These are phyloP conservation scores for Parazoanthus swiftii DNA, from an alignment of 92 coral and sea anemone species.

Conservation along the genomic window DNA sequence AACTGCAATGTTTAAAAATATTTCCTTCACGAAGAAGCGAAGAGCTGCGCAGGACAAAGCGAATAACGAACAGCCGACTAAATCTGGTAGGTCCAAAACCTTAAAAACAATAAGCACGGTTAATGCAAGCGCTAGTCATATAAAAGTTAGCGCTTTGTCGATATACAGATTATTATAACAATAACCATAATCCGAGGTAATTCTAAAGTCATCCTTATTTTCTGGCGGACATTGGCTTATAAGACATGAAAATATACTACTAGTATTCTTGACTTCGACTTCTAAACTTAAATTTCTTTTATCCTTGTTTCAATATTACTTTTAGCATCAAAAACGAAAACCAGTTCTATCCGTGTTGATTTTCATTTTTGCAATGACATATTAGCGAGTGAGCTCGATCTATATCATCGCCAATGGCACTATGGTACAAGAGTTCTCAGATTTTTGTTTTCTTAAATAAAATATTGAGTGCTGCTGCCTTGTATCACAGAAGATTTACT, in stretches of 20 bases:
- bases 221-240: background rate
- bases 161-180: background rate
- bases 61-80: conserved; percentile 6
- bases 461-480: background rate
- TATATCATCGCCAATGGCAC: background rate
- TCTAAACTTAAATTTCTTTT: too few species aligned
- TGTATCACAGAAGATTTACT: background rate
- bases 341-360: background rate
- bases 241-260: too few species aligned
- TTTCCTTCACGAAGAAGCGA: conserved; percentile 22
- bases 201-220: background rate
- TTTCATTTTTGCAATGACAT: background rate
- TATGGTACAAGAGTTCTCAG: background rate
- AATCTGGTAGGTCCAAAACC: background rate
- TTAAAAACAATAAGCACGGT: background rate
- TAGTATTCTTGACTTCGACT: background rate
- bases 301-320: background rate
- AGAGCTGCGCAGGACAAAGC: conserved; percentile 14
- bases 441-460: too few species aligned
- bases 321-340: background rate
- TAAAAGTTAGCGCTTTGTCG: background rate
- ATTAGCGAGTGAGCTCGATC: background rate
- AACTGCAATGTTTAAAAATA: conserved; percentile 21
- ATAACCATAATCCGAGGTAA: background rate
- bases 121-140: background rate